Percentiles rank a stretch among this genome's conserved stretches.
These are phyloP conservation scores for Paratilapia polleni DNA, from an alignment of 2,113 vertebrate genomes.

Conservation along the genomic window DNA sequence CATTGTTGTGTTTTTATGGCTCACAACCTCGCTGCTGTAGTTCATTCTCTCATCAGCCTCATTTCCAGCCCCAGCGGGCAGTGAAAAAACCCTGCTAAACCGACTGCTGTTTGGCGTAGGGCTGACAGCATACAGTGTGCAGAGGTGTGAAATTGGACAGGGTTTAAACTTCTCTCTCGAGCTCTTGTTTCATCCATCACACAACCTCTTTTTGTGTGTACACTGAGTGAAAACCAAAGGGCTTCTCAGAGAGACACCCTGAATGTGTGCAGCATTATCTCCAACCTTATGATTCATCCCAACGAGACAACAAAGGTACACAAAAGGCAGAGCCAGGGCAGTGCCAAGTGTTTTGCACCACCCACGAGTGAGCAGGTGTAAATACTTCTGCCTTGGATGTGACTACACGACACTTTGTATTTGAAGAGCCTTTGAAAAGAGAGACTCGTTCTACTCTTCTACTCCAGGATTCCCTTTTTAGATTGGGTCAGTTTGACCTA, in stretches of 20 bases:
- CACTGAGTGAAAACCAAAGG: background rate
- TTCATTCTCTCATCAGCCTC: conserved; percentile 17
- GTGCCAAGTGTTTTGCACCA: background rate
- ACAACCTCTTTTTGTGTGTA: conserved; percentile 9
- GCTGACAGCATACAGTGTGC: conserved; percentile 29
- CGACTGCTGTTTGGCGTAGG: conserved; percentile 6
- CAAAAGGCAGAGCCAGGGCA: background rate
- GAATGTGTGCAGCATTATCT: conserved; percentile 6
- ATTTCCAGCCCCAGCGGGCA: conserved; percentile 44
- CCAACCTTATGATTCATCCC: conserved; percentile 9
- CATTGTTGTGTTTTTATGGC: conserved; percentile 1
- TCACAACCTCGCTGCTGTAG: background rate
- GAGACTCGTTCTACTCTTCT: background rate
- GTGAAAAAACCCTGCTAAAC: conserved; percentile 18
- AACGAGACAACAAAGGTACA: background rate
- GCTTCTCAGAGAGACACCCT: background rate
- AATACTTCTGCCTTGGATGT: background rate
- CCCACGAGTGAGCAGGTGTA: background rate
- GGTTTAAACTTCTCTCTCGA: conserved; percentile 44
- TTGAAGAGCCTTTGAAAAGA: background rate
- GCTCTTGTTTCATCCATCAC: conserved; percentile 17
- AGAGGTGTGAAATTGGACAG: conserved; percentile 63
- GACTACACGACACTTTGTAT: background rate
- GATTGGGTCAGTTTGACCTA: conserved; percentile 31
- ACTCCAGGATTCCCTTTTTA: background rate